phyloP scores from a whole-genome alignment of 2,113 vertebrate species.

The Cromileptes altivelis region DNA sequence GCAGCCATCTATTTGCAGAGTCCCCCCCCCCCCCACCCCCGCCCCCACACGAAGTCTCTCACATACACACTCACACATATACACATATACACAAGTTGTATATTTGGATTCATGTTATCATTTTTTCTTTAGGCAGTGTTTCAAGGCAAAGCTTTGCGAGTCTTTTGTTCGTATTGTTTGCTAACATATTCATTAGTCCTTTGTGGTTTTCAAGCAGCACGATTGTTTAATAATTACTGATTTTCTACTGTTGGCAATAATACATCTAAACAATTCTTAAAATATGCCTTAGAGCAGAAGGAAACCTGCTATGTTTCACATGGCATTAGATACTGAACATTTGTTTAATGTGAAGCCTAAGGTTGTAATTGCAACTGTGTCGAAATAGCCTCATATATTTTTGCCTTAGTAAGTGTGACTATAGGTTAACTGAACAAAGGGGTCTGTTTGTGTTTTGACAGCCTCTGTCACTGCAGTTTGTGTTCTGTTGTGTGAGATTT shows the following conservation, averaged over 20 bases:
- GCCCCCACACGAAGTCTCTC: constrained; percentile 12
- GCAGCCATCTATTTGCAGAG: constrained; percentile 77
- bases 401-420: neutral
- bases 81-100: constrained; percentile 17
- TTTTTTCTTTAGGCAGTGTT: constrained; percentile 50
- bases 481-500: neutral
- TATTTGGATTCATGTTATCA: constrained; percentile 39
- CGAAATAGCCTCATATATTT: neutral
- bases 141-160: constrained; percentile 34
- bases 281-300: neutral
- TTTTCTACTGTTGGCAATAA: constrained; percentile 18
- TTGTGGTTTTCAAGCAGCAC: constrained; percentile 42
- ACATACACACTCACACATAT: constrained; percentile 10
- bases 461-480: neutral
- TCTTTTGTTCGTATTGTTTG: constrained; percentile 47
- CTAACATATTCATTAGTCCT: constrained; percentile 35
- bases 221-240: constrained; percentile 22
- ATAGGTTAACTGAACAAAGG: neutral
- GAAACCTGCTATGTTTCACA: neutral
- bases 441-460: neutral
- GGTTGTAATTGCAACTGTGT: neutral
- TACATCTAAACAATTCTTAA: constrained; percentile 11
- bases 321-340: neutral
- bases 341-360: neutral
- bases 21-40: neutral